These are phyloP conservation scores for Zaprionus obscuricornis DNA, from an alignment of 2,888 invertebrate species.

Conservation along the genomic window DNA sequence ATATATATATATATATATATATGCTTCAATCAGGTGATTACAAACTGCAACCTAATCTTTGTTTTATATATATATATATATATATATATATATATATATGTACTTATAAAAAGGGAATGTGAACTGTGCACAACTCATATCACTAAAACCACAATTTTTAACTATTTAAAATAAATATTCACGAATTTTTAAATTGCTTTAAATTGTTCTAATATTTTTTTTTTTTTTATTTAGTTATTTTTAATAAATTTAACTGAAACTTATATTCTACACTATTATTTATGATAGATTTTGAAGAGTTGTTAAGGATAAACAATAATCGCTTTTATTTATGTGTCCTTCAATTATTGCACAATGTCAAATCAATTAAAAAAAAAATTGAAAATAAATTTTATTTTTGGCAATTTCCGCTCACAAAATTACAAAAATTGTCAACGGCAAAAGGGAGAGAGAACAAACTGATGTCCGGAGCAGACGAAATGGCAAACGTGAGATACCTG, in stretches of 20 bases:
- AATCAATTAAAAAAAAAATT: constrained; percentile 40
- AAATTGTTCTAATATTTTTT: background rate
- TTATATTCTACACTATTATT: background rate
- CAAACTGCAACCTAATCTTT: too few relatives aligned
- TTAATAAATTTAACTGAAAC: constrained; percentile 10
- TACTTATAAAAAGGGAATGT: too few relatives aligned
- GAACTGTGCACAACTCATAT: too few relatives aligned
- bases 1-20: too few relatives aligned
- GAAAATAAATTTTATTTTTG: constrained; percentile 38
- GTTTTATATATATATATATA: background rate
- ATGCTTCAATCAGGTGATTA: too few relatives aligned
- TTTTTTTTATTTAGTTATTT: background rate
- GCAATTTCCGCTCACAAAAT: constrained; percentile 54
- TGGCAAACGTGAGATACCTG: constrained; percentile 44
- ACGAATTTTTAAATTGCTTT: too few relatives aligned
- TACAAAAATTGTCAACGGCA: constrained; percentile 11
- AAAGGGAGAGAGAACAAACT: too few relatives aligned
- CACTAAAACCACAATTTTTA: too few relatives aligned
- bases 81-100: constrained; percentile 1
- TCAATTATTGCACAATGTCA: constrained; percentile 38
- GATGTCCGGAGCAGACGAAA: constrained; percentile 6
- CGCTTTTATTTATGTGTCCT: background rate
- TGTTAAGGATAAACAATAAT: background rate
- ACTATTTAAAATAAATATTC: too few relatives aligned
- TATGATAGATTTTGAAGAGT: background rate